phyloP scores from a whole-genome alignment of 2,113 vertebrate genomes.

The Microtus pennsylvanicus region DNA sequence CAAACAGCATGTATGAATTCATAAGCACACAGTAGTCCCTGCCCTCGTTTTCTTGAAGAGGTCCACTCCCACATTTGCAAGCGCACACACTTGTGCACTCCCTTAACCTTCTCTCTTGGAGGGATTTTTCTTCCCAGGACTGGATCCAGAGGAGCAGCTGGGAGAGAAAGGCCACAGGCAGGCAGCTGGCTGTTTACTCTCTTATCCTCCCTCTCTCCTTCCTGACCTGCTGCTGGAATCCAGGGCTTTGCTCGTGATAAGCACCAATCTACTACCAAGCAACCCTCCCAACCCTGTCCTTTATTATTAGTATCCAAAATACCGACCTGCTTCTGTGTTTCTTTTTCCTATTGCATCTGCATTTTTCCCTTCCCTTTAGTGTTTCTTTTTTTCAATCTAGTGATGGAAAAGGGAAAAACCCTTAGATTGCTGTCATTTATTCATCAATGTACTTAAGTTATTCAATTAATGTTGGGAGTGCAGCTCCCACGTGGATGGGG shows the following conservation, averaged over 20 bases:
- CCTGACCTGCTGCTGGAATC: not conserved
- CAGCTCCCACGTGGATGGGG: no score
- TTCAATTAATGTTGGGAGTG: not conserved
- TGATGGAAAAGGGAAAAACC: not conserved
- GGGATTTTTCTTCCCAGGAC: not conserved
- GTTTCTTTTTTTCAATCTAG: not conserved
- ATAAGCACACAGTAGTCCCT: not conserved
- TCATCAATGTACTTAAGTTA: not conserved
- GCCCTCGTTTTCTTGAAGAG: not conserved
- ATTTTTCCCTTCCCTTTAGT: not conserved
- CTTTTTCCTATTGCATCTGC: not conserved
- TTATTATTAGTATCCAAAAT: not conserved
- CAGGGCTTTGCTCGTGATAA: not conserved
- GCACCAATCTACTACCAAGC: not conserved
- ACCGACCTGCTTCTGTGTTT: not conserved
- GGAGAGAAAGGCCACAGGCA: not conserved
- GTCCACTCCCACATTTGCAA: not conserved
- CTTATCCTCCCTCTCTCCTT: not conserved
- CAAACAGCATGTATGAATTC: not conserved
- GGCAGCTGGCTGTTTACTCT: not conserved
- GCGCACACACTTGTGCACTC: not conserved
- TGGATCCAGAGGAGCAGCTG: not conserved
- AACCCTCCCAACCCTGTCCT: not conserved
- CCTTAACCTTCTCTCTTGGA: not conserved
- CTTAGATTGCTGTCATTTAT: not conserved